Evolutionary conservation across 2,113 vertebrate genomes (phyloP), one percentile per base, ranked within the genome.

Genomic region (Leucoraja erinaceus): DNA sequence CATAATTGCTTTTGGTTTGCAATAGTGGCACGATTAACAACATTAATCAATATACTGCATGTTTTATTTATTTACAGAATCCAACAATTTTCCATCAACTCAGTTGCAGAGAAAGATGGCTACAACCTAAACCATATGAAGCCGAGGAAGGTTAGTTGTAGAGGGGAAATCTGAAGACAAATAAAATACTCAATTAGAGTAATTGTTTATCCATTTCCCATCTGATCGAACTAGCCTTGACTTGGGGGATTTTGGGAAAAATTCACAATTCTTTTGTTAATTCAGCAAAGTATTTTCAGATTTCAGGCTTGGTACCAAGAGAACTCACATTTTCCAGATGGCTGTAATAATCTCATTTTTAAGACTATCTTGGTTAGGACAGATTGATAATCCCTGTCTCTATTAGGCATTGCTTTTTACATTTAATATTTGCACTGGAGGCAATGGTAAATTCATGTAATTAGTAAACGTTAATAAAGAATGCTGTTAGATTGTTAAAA

Each of bases 71-170:
- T 76, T 96, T 93, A 94, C 95, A 99, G 98, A 98, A 97, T 95
- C 98, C 98, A 97, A 96, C 97, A 72, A 96, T 98, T 95, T 98
- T 97, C 96, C 98, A 99, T 94, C 98, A 99, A 93, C 96, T 98
- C 96, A 99, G 98, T 95, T 94, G 98, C 68, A 99, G 97, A 95
- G 98, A 99, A 94, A 98, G 96, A 93, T 97, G 97, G 96, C 96
- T 97, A n/a, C 97, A 97, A 93, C 95, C 97, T 38, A 97, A 97
- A 96, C 96, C 97, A 94, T 97, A 95, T 83, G 97, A 98, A 94
- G 96, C 95, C 94, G 98, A 97, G 95, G 98, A 99, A 96, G 97
- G 99, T 99, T 95, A 96, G 97, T 95, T 90, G 56, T 94, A n/a
- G 33, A 33, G 0, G 81, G 56, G 81, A 59, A n/a, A 28, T 59